Evolutionary conservation across 2,888 invertebrate species (phyloP).

Genomic region (Drosophila mettleri): DNA sequence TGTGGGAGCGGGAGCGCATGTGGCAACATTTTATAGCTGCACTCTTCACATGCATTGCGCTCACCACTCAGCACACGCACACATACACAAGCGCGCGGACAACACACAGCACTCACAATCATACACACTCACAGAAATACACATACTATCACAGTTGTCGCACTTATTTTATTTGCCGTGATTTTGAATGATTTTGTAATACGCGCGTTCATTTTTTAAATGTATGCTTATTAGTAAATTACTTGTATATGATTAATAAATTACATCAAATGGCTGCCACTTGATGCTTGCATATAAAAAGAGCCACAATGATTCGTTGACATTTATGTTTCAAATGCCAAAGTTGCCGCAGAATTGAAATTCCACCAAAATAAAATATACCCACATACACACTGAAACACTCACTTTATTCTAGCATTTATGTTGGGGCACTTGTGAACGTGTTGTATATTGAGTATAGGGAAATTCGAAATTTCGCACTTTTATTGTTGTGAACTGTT

Average conservation of each 20-base stretch:
- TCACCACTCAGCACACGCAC: slow-evolving; percentile 50
- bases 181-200: slow-evolving; percentile 80
- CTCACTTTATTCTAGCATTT: slow-evolving; percentile 54
- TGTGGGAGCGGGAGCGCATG: slow-evolving; percentile 65
- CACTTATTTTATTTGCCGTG: slow-evolving; percentile 79
- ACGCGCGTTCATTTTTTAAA: slow-evolving; percentile 70
- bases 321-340: slow-evolving; percentile 50
- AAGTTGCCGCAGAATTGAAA: slow-evolving; percentile 57
- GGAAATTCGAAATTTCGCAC: slow-evolving; percentile 61
- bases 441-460: slow-evolving; percentile 42
- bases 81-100: slow-evolving; percentile 36
- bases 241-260: slow-evolving; percentile 20
- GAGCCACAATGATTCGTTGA: slow-evolving; percentile 48
- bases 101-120: slow-evolving; percentile 28
- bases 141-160: slow-evolving; percentile 62
- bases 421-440: slow-evolving; percentile 27
- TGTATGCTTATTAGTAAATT: slow-evolving; percentile 28
- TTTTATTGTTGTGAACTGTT: slow-evolving; percentile 56
- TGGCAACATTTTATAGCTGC: slow-evolving; percentile 69
- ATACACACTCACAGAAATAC: slow-evolving; percentile 39
- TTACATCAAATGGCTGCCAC: slow-evolving; percentile 37
- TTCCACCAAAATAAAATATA: slow-evolving; percentile 35
- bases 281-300: slow-evolving; percentile 30
- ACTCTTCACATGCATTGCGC: slow-evolving; percentile 74
- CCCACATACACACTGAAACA: slow-evolving; percentile 43